phyloP scores from a whole-genome alignment of 2,888 invertebrate species.

The Apamea crenata region DNA sequence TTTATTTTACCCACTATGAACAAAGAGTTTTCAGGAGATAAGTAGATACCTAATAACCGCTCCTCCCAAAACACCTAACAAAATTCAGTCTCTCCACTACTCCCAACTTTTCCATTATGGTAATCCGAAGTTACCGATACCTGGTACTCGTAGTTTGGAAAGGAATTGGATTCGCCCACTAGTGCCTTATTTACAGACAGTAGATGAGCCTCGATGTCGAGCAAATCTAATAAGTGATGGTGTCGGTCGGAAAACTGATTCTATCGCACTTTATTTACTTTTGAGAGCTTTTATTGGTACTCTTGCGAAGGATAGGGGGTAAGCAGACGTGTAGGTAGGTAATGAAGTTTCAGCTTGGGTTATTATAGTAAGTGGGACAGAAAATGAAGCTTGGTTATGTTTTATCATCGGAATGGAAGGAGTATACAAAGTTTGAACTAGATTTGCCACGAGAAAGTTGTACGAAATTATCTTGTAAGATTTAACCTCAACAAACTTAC shows the following conservation, averaged over 20 bases:
- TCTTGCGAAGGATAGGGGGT: slow-evolving; percentile 25
- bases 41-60: neutral
- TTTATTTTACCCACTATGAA: neutral
- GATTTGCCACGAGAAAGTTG: neutral
- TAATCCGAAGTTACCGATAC: slow-evolving; percentile 61
- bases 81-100: slow-evolving; percentile 13
- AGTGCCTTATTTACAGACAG: slow-evolving; percentile 72
- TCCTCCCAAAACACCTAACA: slow-evolving; percentile 4
- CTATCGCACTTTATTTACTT: slow-evolving; percentile 71
- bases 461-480: neutral
- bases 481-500: slow-evolving; percentile 1
- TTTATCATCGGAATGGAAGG: neutral
- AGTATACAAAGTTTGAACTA: neutral
- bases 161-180: slow-evolving; percentile 74
- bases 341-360: slow-evolving; percentile 18
- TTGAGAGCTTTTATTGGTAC: slow-evolving; percentile 61
- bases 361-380: slow-evolving; percentile 5
- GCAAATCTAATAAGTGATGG: slow-evolving; percentile 75
- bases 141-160: slow-evolving; percentile 55
- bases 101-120: slow-evolving; percentile 59
- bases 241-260: slow-evolving; percentile 72
- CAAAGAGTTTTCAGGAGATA: neutral
- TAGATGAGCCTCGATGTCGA: slow-evolving; percentile 73
- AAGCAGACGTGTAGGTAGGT: slow-evolving; percentile 3
- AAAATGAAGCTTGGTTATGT: neutral